These are phyloP conservation scores for Symphodus melops DNA, from an alignment of 2,113 vertebrate species.

Conservation along the genomic window DNA sequence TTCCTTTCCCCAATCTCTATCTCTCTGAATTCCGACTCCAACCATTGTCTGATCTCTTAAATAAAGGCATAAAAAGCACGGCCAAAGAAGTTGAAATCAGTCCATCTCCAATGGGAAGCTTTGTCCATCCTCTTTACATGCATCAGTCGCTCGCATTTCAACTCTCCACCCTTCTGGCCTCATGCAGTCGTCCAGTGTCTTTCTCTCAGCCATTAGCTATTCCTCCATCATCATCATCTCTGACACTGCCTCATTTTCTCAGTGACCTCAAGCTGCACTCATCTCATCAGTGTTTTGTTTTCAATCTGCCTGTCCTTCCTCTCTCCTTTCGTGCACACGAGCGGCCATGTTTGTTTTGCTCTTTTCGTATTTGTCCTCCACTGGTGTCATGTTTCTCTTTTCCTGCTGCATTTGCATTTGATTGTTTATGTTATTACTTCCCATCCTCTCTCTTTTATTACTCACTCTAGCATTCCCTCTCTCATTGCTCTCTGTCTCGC, in stretches of 20 bases:
- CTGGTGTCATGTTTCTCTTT: slow-evolving; percentile 5
- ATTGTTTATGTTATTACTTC: background rate
- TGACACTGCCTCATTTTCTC: background rate
- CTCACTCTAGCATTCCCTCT: background rate
- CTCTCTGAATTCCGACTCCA: too few relatives aligned
- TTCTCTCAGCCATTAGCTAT: slow-evolving; percentile 9
- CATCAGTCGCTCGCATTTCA: background rate
- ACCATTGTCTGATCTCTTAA: too few relatives aligned
- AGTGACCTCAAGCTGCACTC: slow-evolving; percentile 13
- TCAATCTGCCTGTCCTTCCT: slow-evolving; percentile 20
- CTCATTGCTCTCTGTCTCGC: background rate
- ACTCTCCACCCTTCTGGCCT: slow-evolving; percentile 6
- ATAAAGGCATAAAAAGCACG: too few relatives aligned
- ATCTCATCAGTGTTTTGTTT: background rate
- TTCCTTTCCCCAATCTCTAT: too few relatives aligned
- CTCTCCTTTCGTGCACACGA: slow-evolving; percentile 21
- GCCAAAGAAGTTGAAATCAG: too few relatives aligned
- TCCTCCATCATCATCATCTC: slow-evolving; percentile 4
- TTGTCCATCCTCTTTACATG: background rate
- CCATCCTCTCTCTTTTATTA: background rate
- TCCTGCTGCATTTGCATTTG: background rate
- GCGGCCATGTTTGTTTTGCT: slow-evolving; percentile 23
- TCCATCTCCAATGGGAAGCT: too few relatives aligned
- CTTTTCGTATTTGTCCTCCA: background rate
- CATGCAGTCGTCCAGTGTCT: background rate